A percentile compares a stretch with the other conserved stretches of the same genome.
Conservation (phyloP, 2,888 invertebrate species). For the Andrena chrysosceles region DNA sequence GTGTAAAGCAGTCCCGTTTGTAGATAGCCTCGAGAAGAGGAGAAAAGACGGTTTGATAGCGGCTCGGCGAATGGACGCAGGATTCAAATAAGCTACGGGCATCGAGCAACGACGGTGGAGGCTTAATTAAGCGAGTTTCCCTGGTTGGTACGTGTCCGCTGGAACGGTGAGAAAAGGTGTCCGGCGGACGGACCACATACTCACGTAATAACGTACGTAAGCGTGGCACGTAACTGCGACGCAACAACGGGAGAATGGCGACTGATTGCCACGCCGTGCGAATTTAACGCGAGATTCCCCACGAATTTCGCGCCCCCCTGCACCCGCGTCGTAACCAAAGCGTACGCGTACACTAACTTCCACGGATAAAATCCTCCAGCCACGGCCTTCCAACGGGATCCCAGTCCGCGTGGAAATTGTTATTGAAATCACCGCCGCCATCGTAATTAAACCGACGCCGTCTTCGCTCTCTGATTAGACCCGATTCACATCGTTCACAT, state of each 20-base stretch:
- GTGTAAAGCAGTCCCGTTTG: not conserved
- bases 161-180: constrained; percentile 51
- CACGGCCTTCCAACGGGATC: not conserved
- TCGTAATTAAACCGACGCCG: constrained; percentile 22
- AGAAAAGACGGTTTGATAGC: constrained; percentile 25
- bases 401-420: constrained; percentile 23
- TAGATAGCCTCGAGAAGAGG: not conserved
- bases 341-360: constrained; percentile 17
- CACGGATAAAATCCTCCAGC: constrained; percentile 10
- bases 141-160: constrained; percentile 64
- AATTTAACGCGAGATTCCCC: constrained; percentile 75
- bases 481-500: constrained; percentile 2
- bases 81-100: constrained; percentile 42
- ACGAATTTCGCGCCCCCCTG: constrained; percentile 56
- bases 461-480: constrained; percentile 32
- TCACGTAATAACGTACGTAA: constrained; percentile 75
- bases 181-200: constrained; percentile 61
- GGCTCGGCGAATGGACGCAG: constrained; percentile 11
- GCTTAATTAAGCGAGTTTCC: constrained; percentile 74
- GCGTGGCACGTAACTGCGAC: constrained; percentile 75
- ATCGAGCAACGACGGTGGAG: constrained; percentile 47
- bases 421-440: constrained; percentile 29
- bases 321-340: constrained; percentile 46
- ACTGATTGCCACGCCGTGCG: constrained; percentile 78
- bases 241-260: constrained; percentile 75